Conservation (phyloP, 2,797 vertebrate species). For the Arrhamphus sclerolepis region DNA sequence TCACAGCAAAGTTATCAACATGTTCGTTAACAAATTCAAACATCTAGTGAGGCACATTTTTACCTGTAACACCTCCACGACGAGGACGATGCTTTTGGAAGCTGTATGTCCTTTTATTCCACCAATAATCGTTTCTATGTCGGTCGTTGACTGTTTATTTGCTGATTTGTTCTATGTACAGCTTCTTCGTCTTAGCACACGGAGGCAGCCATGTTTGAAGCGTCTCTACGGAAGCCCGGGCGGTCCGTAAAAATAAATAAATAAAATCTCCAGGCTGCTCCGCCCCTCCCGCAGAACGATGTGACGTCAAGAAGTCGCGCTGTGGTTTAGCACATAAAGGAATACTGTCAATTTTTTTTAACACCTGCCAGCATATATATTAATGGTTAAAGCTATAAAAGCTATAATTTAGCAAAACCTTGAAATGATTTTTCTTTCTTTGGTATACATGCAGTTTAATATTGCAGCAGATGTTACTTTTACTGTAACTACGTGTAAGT, state of each 20-base stretch:
- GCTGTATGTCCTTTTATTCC: accelerated
- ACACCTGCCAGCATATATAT: too few relatives aligned
- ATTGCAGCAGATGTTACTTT: too few relatives aligned
- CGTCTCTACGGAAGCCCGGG: conserved; percentile 64
- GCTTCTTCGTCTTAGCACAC: conserved; percentile 47
- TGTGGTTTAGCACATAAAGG: conserved; percentile 20
- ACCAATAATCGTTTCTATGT: accelerated
- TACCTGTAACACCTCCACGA: conserved; percentile 28
- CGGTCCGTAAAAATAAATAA: neutral
- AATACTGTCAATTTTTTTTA: too few relatives aligned
- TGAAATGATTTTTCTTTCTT: too few relatives aligned
- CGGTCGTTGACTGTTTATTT: neutral
- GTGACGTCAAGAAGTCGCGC: neutral
- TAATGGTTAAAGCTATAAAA: too few relatives aligned
- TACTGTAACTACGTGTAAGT: too few relatives aligned
- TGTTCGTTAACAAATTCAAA: conserved; percentile 9
- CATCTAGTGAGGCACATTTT: too few relatives aligned
- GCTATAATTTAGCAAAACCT: too few relatives aligned
- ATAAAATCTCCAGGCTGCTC: neutral
- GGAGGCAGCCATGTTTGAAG: conserved; percentile 52
- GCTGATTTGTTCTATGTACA: accelerated
- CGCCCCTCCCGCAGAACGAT: neutral
- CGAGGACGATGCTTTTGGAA: neutral
- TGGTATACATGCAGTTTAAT: too few relatives aligned
- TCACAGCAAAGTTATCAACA: conserved; percentile 4